A percentile compares a stretch with the other conserved stretches of the same genome.
Evolutionary conservation across 1,140 invertebrate genomes (phyloP).

Genomic region (Hylaeus anthracinus): DNA sequence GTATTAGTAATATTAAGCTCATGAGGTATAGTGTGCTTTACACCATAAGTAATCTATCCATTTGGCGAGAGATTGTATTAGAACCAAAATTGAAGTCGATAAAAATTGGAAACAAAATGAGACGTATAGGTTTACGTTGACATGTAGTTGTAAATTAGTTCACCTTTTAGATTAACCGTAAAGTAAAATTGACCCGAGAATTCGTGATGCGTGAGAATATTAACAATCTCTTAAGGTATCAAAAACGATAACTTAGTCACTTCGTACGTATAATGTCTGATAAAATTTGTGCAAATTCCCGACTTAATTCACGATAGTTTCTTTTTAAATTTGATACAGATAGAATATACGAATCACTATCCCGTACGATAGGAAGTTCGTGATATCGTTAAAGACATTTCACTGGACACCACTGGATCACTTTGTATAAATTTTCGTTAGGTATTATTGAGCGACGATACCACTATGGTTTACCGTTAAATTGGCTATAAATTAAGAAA

Average conservation of each 20-base stretch:
- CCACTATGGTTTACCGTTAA: not conserved
- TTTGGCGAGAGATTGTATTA: slow-evolving; percentile 36
- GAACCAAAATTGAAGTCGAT: not conserved
- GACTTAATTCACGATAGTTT: slow-evolving; percentile 8
- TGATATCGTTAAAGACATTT: slow-evolving; percentile 2
- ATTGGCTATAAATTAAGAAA: slow-evolving; percentile 85
- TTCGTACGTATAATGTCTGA: slow-evolving; percentile 1
- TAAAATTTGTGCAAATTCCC: slow-evolving; percentile 24
- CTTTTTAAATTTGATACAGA: not conserved
- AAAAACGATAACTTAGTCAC: not conserved
- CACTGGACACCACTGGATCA: slow-evolving; percentile 41
- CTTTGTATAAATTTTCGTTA: slow-evolving; percentile 37
- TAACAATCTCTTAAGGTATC: not conserved
- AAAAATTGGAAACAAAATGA: not conserved
- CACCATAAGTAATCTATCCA: slow-evolving; percentile 46
- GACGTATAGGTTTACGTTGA: too few species aligned
- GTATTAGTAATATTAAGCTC: slow-evolving; percentile 62
- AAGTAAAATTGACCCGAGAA: not conserved
- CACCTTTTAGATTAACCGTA: not conserved
- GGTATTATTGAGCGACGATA: slow-evolving; percentile 28
- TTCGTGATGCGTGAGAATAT: too few species aligned
- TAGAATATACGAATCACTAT: not conserved
- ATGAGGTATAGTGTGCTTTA: slow-evolving; percentile 59
- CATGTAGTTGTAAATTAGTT: not conserved
- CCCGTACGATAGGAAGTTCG: slow-evolving; percentile 6